Evolutionary conservation across 2,797 vertebrate species (phyloP).

Genomic region (Typhlichthys eigenmanni): DNA sequence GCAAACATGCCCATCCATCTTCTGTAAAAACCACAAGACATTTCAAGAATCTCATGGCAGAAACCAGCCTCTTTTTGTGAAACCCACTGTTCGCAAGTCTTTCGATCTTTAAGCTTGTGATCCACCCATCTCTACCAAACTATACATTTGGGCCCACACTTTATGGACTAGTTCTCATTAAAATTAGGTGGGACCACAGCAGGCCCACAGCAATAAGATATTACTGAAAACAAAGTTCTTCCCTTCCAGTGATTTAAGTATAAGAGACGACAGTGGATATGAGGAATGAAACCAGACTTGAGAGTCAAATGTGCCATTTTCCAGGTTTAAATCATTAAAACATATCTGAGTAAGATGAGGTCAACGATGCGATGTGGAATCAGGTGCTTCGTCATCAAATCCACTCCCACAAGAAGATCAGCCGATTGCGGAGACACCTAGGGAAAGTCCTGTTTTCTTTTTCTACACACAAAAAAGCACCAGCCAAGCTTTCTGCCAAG

Average conservation of each 20-base stretch:
- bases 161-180: slow-evolving; percentile 25
- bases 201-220: background rate
- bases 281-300: background rate
- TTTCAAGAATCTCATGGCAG: slow-evolving; percentile 1
- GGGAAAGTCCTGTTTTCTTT: slow-evolving; percentile 23
- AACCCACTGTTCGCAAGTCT: background rate
- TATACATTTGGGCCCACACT: slow-evolving; percentile 11
- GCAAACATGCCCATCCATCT: slow-evolving; percentile 3
- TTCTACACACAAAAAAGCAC: slow-evolving; percentile 30
- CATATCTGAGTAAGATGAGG: slow-evolving; percentile 5
- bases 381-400: slow-evolving; percentile 18
- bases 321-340: background rate
- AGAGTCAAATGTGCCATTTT: background rate
- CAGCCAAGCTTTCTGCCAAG: slow-evolving; percentile 23
- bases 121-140: slow-evolving; percentile 18
- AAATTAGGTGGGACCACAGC: slow-evolving; percentile 12
- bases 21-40: slow-evolving; percentile 8
- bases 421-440: slow-evolving; percentile 20
- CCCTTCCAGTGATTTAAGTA: background rate
- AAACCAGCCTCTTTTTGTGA: background rate
- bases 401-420: slow-evolving; percentile 24
- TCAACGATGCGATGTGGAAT: slow-evolving; percentile 17
- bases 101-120: slow-evolving; percentile 9
- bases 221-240: slow-evolving; percentile 10
- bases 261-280: background rate